Conservation (phyloP, 2,888 invertebrate species). For the Pristionchus entomophagus region DNA sequence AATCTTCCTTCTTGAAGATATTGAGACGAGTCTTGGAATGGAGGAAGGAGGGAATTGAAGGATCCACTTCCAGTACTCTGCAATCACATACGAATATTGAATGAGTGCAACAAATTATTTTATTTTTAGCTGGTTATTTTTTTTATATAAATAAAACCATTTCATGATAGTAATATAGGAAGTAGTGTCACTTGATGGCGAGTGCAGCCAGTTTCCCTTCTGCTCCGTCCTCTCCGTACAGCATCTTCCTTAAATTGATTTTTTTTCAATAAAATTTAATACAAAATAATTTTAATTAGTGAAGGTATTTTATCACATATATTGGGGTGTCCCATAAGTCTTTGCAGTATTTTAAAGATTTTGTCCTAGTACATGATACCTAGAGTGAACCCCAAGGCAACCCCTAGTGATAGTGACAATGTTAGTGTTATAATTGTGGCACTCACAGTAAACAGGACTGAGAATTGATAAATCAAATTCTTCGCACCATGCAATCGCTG, state of each 20-base stretch:
- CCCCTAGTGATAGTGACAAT: too few relatives aligned
- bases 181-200: conserved; percentile 5
- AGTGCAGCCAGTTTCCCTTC: conserved; percentile 38
- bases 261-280: background rate
- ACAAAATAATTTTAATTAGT: too few relatives aligned
- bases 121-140: background rate
- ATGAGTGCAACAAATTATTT: too few relatives aligned
- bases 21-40: conserved; percentile 18
- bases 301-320: background rate
- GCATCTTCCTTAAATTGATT: conserved; percentile 41
- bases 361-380: too few relatives aligned
- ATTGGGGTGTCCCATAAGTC: background rate
- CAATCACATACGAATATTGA: background rate
- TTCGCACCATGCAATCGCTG: too few relatives aligned
- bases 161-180: background rate
- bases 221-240: background rate
- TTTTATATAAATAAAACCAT: background rate
- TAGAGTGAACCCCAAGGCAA: too few relatives aligned
- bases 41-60: conserved; percentile 18
- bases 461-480: too few relatives aligned
- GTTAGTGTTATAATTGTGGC: background rate
- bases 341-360: background rate
- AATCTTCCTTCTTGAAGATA: background rate
- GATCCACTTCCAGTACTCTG: conserved; percentile 38
- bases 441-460: too few relatives aligned